These are phyloP conservation scores for Nasua narica DNA, from an alignment of 2,797 vertebrate genomes.

Conservation along the genomic window DNA sequence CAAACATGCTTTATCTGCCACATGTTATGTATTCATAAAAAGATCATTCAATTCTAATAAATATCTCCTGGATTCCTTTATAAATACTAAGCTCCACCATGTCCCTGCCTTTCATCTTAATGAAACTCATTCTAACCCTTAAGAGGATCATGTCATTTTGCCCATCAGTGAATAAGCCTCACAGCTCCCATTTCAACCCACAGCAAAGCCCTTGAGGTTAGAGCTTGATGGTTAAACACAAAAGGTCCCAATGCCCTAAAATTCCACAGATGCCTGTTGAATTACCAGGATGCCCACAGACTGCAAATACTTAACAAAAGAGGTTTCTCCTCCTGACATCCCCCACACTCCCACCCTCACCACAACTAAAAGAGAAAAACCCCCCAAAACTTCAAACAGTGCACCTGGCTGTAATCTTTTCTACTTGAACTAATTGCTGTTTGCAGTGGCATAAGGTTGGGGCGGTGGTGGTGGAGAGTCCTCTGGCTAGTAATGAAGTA, in stretches of 20 bases:
- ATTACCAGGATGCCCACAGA: conserved; percentile 76
- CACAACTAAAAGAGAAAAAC: conserved; percentile 47
- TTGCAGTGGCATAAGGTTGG: conserved; percentile 66
- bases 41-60: conserved; percentile 31
- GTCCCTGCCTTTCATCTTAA: conserved; percentile 37
- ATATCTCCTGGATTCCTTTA: conserved; percentile 21
- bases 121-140: conserved; percentile 36
- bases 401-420: conserved; percentile 83
- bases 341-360: conserved; percentile 32
- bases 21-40: background rate
- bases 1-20: background rate
- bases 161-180: conserved; percentile 60
- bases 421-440: conserved; percentile 83
- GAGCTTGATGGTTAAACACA: conserved; percentile 73
- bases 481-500: conserved; percentile 66
- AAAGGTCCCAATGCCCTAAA: conserved; percentile 74
- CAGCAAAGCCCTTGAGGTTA: conserved; percentile 54
- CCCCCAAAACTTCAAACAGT: conserved; percentile 75
- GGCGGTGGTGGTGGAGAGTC: conserved; percentile 33
- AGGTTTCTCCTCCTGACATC: conserved; percentile 42
- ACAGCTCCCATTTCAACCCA: conserved; percentile 50
- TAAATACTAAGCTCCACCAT: conserved; percentile 16
- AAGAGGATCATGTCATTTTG: conserved; percentile 57
- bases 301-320: conserved; percentile 78
- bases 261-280: conserved; percentile 83